Conservation (phyloP, 1,140 invertebrate genomes). For the Plectrocnemia conspersa region DNA sequence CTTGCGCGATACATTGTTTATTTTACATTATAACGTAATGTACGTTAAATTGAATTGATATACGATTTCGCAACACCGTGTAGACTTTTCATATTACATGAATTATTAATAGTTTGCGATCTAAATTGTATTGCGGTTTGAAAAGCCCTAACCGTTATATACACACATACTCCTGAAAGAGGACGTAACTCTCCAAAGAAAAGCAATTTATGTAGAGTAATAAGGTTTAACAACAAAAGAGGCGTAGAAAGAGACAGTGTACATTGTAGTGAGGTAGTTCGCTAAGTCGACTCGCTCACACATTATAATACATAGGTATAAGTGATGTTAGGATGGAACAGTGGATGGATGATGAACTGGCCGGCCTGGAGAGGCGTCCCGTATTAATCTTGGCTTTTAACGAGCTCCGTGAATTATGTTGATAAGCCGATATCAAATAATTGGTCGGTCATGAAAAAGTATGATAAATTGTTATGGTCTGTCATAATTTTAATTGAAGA, state of each 20-base stretch:
- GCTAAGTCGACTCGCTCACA: slow-evolving; percentile 1
- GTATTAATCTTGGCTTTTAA: slow-evolving; percentile 14
- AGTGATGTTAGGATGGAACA: too few relatives aligned
- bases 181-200: slow-evolving; percentile 16
- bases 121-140: too few relatives aligned
- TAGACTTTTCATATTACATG: too few relatives aligned
- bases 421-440: slow-evolving; percentile 13
- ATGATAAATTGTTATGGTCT: slow-evolving; percentile 8
- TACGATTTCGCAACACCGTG: too few relatives aligned
- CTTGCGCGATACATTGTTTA: too few relatives aligned
- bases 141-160: too few relatives aligned
- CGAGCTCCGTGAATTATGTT: slow-evolving; percentile 7
- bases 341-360: not conserved
- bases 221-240: slow-evolving; percentile 26
- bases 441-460: slow-evolving; percentile 1
- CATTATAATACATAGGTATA: too few relatives aligned
- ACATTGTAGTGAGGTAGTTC: slow-evolving; percentile 8
- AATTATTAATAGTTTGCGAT: too few relatives aligned
- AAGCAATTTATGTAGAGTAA: slow-evolving; percentile 27
- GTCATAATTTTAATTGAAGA: slow-evolving; percentile 2
- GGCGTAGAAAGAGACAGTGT: slow-evolving; percentile 9
- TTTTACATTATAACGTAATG: too few relatives aligned
- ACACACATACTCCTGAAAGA: too few relatives aligned
- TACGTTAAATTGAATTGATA: too few relatives aligned
- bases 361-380: not conserved